Conservation (phyloP, 2,113 vertebrate species). For the Seriola rivoliana region DNA sequence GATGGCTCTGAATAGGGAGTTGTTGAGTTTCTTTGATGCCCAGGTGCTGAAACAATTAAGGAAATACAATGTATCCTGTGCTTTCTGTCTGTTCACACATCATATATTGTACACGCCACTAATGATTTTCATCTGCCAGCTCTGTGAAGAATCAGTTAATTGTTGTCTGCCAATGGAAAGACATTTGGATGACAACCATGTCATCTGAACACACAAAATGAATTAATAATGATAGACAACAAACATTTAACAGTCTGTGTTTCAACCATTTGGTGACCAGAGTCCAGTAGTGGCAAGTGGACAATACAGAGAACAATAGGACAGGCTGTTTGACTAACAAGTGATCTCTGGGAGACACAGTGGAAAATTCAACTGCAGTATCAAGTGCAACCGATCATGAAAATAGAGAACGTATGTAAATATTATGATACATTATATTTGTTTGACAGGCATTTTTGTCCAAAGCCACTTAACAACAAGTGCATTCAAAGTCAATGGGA, state of each 20-base stretch:
- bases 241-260: background rate
- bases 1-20: conserved; percentile 10
- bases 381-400: no score
- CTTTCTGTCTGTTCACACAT: conserved; percentile 2
- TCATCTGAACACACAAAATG: background rate
- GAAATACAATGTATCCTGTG: background rate
- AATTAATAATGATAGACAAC: background rate
- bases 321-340: background rate
- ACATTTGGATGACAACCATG: background rate
- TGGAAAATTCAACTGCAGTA: no score
- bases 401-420: no score
- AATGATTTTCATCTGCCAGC: conserved; percentile 4
- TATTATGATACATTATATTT: no score
- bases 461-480: no score
- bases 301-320: no score
- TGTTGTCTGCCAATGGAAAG: background rate
- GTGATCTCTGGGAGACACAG: background rate
- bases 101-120: background rate
- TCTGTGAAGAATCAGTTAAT: background rate
- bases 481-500: no score
- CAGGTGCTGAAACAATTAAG: conserved; percentile 8
- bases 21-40: conserved; percentile 14
- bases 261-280: background rate
- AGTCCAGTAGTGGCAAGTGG: background rate
- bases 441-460: no score